Conservation (phyloP, 2,113 vertebrate species). For the Microcebus lehilahytsara region DNA sequence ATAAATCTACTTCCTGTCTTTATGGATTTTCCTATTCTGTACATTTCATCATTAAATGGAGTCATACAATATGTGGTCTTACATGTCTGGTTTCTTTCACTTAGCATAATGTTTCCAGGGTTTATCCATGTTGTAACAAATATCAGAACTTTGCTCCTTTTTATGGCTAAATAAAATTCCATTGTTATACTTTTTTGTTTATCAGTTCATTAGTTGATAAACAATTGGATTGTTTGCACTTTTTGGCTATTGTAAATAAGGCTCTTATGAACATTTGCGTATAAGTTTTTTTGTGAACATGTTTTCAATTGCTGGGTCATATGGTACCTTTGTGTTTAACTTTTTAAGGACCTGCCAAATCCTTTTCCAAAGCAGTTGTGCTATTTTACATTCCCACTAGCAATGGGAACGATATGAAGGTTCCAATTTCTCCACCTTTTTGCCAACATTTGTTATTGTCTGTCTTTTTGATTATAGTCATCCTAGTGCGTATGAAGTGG, state of each 20-base stretch:
- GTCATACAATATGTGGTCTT: not conserved
- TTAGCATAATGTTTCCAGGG: not conserved
- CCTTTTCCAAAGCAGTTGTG: not conserved
- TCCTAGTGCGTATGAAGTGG: not conserved
- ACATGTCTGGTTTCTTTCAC: not conserved
- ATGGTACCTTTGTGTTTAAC: not conserved
- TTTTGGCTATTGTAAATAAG: not conserved
- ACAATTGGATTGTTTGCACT: not conserved
- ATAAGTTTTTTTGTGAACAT: slow-evolving; percentile 3
- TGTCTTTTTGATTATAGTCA: not conserved
- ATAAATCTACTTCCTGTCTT: not conserved
- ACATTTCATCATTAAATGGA: not conserved
- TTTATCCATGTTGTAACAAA: not conserved
- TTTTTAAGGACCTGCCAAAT: not conserved
- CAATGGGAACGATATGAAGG: not conserved
- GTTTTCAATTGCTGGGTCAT: not conserved
- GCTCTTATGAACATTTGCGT: not conserved
- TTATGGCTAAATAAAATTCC: not conserved
- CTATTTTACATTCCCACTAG: not conserved
- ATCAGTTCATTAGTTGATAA: not conserved
- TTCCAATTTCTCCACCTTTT: not conserved
- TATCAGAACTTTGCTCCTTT: not conserved
- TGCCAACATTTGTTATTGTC: not conserved
- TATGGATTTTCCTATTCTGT: not conserved
- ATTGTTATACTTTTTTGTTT: not conserved